phyloP scores from a whole-genome alignment of 2,113 vertebrate species.

The Candoia aspera region DNA sequence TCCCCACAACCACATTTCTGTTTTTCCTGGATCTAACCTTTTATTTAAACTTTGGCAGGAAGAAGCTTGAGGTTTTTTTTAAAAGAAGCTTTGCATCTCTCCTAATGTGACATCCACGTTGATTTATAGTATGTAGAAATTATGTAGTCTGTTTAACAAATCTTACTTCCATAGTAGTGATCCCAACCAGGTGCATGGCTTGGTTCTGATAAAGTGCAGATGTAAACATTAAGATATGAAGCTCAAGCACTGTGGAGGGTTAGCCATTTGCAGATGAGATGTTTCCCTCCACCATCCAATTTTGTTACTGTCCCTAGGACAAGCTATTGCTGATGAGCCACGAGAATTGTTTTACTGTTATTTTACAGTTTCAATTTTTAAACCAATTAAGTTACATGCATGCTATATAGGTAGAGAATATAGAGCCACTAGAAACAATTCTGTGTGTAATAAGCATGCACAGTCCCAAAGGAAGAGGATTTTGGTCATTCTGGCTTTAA shows the following conservation, averaged over 20 bases:
- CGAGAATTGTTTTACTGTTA: no score
- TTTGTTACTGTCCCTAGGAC: slow-evolving; percentile 49
- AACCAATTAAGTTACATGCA: no score
- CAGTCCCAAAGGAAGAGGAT: neutral
- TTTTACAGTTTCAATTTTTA: no score
- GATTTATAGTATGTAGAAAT: slow-evolving; percentile 49
- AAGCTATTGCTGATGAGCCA: neutral
- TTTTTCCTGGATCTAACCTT: neutral
- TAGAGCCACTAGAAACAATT: neutral
- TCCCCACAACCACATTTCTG: neutral
- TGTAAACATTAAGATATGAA: slow-evolving; percentile 53
- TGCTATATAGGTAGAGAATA: no score
- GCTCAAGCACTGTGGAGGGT: slow-evolving; percentile 37
- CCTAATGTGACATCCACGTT: slow-evolving; percentile 12
- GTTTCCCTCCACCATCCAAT: slow-evolving; percentile 44
- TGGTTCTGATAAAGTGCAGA: slow-evolving; percentile 54
- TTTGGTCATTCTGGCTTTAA: neutral
- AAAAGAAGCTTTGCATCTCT: slow-evolving; percentile 19
- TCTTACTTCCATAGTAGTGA: slow-evolving; percentile 53
- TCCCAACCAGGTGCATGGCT: slow-evolving; percentile 55
- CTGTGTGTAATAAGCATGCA: neutral
- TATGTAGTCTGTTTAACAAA: slow-evolving; percentile 48
- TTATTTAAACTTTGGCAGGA: slow-evolving; percentile 21
- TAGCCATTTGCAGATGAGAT: slow-evolving; percentile 52
- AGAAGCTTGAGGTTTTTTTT: slow-evolving; percentile 38